A percentile compares a stretch with the other conserved stretches of the same genome.
phyloP scores from a whole-genome alignment of 64 coral and sea anemone species.

The Anthopleura sola region DNA sequence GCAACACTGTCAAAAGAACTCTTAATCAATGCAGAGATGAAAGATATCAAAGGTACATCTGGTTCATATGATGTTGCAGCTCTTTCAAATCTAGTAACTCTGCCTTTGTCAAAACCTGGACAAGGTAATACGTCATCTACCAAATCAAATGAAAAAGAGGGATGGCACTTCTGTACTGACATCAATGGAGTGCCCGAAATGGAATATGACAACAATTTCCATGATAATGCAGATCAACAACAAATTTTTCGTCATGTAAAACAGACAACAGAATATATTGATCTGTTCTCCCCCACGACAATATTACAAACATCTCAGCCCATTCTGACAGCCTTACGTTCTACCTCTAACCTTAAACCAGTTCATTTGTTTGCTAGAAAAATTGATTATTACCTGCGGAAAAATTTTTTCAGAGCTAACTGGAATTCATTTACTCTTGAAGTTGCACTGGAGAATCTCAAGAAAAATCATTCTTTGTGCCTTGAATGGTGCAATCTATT shows the following conservation, averaged over 20 bases:
- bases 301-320: constrained; percentile 2
- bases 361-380: no score
- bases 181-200: background rate
- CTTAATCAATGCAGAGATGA: constrained; percentile 32
- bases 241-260: constrained; percentile 37
- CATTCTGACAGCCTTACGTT: constrained; percentile 25
- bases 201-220: constrained; percentile 12
- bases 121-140: no score
- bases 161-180: constrained; percentile 30
- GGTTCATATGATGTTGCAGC: constrained; percentile 31
- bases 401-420: no score
- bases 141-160: constrained; percentile 13
- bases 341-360: constrained; percentile 3
- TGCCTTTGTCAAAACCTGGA: constrained; percentile 39
- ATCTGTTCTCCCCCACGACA: constrained; percentile 19
- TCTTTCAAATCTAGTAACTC: constrained; percentile 41
- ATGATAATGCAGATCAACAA: constrained; percentile 15
- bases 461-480: no score
- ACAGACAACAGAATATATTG: constrained; percentile 30
- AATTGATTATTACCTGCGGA: no score
- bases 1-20: constrained; percentile 15
- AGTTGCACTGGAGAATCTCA: no score
- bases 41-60: constrained; percentile 17
- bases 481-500: no score
- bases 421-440: no score